phyloP scores from a whole-genome alignment of 1,140 invertebrate species.

The Lepidurus apus region DNA sequence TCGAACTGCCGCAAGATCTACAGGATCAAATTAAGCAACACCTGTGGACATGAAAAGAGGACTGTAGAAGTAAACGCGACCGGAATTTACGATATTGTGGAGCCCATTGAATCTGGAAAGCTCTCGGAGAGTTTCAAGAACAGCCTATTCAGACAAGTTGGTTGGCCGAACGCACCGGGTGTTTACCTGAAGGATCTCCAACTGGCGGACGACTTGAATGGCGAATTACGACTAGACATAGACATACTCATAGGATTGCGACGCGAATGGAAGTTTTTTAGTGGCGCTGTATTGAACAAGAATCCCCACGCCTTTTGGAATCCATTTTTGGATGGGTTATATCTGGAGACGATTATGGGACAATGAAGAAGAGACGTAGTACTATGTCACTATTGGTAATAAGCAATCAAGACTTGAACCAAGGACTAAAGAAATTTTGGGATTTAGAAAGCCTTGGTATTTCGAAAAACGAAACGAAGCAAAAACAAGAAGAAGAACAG shows the following conservation, averaged over 20 bases:
- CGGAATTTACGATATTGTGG: background rate
- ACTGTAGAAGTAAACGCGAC: background rate
- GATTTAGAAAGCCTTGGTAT: background rate
- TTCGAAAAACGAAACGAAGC: constrained; percentile 1
- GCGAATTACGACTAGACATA: background rate
- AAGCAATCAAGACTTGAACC: background rate
- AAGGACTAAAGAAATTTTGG: background rate
- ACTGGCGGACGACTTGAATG: background rate
- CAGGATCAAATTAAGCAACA: background rate
- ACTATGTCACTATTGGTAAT: background rate
- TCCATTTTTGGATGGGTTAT: background rate
- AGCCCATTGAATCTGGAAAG: background rate
- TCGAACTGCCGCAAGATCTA: background rate
- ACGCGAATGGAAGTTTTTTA: background rate
- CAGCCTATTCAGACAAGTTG: background rate
- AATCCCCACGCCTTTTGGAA: background rate
- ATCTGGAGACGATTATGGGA: background rate
- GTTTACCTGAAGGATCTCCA: constrained; percentile 5
- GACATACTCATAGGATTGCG: constrained; percentile 5
- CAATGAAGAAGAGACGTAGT: background rate
- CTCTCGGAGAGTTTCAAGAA: background rate
- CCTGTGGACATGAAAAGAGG: background rate
- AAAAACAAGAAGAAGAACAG: background rate
- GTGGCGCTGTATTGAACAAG: background rate
- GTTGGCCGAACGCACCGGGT: background rate